Conservation (phyloP, 2,797 vertebrate species). For the Enteromius radiatus region DNA sequence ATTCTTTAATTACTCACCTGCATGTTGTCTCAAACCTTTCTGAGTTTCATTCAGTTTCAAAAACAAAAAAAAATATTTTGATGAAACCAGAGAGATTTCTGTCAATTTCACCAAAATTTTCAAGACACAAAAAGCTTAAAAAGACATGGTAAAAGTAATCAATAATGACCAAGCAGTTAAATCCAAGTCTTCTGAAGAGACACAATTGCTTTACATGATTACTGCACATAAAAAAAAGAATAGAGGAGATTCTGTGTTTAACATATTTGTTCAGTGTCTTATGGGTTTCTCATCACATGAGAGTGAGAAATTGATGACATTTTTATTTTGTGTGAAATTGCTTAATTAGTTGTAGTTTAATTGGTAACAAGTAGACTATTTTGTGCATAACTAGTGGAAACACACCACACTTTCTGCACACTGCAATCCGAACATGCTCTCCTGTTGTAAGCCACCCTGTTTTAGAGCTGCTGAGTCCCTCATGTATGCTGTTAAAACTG, state of each 20-base stretch:
- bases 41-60: neutral
- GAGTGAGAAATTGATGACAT: neutral
- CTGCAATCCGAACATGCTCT: neutral
- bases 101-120: neutral
- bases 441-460: neutral
- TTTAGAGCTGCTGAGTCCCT: neutral
- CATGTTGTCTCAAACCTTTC: neutral
- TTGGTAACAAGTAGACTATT: neutral
- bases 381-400: neutral
- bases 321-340: neutral
- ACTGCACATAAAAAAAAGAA: neutral
- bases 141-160: neutral
- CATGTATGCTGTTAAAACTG: neutral
- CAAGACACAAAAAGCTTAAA: neutral
- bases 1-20: neutral
- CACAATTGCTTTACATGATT: neutral
- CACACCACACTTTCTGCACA: neutral
- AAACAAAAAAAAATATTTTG: neutral
- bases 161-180: neutral
- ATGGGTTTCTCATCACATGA: neutral
- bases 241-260: neutral
- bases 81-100: neutral
- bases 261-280: neutral
- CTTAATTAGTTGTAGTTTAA: neutral
- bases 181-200: neutral